Conservation (phyloP, 2,888 invertebrate genomes). For the Asteroscopus sphinx region DNA sequence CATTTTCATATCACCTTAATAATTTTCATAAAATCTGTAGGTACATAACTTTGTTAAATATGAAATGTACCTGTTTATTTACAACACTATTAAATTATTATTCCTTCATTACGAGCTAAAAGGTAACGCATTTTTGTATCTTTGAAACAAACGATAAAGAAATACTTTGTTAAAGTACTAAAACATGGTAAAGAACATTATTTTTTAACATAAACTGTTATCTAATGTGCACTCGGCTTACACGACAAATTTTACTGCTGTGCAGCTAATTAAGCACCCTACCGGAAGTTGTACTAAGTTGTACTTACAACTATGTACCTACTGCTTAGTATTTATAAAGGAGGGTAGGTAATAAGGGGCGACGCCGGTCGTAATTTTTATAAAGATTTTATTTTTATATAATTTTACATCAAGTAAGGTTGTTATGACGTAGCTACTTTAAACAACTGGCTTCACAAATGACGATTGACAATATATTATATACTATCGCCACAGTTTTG, state of each 20-base stretch:
- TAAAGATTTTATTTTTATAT: neutral
- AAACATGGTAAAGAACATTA: neutral
- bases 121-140: neutral
- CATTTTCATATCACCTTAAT: too few species aligned
- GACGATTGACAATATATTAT: too few species aligned
- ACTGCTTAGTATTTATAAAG: constrained; percentile 14
- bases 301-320: constrained; percentile 17
- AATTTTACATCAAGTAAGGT: constrained; percentile 18
- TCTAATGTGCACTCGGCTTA: constrained; percentile 8
- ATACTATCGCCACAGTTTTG: too few species aligned
- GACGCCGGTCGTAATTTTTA: constrained; percentile 11
- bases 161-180: neutral
- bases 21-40: too few species aligned
- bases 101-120: neutral
- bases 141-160: neutral
- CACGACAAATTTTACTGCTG: constrained; percentile 13
- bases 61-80: too few species aligned
- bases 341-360: constrained; percentile 7
- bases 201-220: neutral
- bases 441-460: too few species aligned
- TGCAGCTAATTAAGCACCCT: constrained; percentile 28
- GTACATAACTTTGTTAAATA: too few species aligned
- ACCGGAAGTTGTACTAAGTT: constrained; percentile 23
- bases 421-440: too few species aligned
- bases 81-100: too few species aligned